Evolutionary conservation across 2,888 invertebrate genomes (phyloP).

Genomic region (Allolobophora icterica): DNA sequence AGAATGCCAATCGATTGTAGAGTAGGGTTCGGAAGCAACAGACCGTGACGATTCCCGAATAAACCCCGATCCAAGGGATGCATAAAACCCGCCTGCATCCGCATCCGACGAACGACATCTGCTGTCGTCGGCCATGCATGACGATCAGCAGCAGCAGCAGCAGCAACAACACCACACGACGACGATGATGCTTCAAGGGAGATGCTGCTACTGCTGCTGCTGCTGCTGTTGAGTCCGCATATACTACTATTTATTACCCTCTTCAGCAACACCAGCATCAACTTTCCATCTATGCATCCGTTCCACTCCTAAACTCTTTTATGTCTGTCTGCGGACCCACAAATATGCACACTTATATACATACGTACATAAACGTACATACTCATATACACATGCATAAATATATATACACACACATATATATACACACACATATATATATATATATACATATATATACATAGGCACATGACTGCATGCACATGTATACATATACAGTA

Average conservation of each 20-base stretch:
- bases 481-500: not conserved
- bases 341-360: not conserved
- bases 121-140: not conserved
- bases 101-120: not conserved
- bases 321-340: not conserved
- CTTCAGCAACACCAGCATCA: not conserved
- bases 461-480: not conserved
- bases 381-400: not conserved
- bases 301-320: not conserved
- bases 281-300: not conserved
- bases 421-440: not conserved
- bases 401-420: not conserved
- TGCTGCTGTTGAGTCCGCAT: not conserved
- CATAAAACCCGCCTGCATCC: not conserved
- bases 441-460: not conserved
- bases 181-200: not conserved
- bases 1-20: not conserved
- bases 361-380: not conserved
- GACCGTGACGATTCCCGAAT: not conserved
- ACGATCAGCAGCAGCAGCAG: not conserved
- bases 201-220: not conserved
- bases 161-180: no score
- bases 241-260: not conserved
- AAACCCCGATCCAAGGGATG: not conserved
- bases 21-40: not conserved